phyloP scores from a whole-genome alignment of 2,113 vertebrate species.

The Promerops cafer region DNA sequence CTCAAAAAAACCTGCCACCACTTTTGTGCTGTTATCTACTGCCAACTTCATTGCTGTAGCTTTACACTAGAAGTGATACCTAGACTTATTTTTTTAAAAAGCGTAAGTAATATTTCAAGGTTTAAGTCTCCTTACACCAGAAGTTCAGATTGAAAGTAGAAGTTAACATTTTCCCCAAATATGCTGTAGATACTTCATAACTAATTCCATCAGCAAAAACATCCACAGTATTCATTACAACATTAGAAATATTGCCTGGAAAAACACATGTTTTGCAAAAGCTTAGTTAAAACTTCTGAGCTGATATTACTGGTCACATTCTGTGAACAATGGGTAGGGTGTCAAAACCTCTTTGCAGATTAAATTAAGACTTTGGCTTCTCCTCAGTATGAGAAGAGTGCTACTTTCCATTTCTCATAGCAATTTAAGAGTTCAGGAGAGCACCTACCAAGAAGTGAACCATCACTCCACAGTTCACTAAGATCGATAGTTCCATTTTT shows the following conservation, averaged over 20 bases:
- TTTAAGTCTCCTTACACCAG: background rate
- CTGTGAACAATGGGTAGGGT: background rate
- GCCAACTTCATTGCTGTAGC: background rate
- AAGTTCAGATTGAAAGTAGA: background rate
- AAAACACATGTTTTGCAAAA: accelerated
- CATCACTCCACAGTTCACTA: background rate
- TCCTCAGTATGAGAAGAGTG: background rate
- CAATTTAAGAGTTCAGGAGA: background rate
- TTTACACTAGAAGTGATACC: background rate
- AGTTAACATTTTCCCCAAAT: background rate
- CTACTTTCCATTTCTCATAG: background rate
- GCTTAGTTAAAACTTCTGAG: background rate
- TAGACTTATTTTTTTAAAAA: background rate
- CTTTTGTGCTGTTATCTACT: background rate
- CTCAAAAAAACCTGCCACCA: background rate
- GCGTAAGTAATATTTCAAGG: background rate
- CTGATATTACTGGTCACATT: background rate
- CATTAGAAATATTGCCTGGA: background rate
- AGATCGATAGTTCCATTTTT: background rate
- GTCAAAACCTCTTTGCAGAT: background rate
- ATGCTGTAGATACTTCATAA: background rate
- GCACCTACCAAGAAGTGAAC: background rate
- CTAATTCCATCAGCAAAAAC: background rate
- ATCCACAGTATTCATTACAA: background rate
- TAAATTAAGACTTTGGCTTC: background rate